phyloP scores from a whole-genome alignment of 2,888 invertebrate species.

The Creontiades dilutus region DNA sequence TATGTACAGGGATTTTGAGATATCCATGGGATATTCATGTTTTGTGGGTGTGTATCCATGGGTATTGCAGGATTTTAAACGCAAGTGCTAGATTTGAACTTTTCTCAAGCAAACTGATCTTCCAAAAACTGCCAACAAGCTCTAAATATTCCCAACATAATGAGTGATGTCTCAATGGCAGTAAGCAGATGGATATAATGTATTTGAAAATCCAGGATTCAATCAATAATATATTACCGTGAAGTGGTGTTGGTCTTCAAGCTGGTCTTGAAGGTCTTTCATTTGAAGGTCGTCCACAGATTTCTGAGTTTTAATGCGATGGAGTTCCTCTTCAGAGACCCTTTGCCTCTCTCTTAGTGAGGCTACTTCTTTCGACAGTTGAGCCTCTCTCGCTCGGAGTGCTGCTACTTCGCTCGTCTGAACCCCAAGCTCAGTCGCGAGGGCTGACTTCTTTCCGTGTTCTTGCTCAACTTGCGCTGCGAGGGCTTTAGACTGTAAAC shows the following conservation, averaged over 20 bases:
- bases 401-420: constrained; percentile 86
- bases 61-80: too few species aligned
- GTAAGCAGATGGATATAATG: too few species aligned
- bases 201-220: too few species aligned
- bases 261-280: constrained; percentile 95
- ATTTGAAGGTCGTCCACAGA: constrained; percentile 86
- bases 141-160: too few species aligned
- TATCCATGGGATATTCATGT: too few species aligned
- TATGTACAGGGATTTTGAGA: too few species aligned
- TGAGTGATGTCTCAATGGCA: too few species aligned
- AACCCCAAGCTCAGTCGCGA: constrained; percentile 89
- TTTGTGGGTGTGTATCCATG: too few species aligned
- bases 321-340: constrained; percentile 87
- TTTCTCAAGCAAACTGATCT: too few species aligned
- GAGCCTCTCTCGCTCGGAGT: constrained; percentile 86
- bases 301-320: constrained; percentile 85
- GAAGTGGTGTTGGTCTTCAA: constrained; percentile 98
- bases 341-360: constrained; percentile 85
- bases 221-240: constrained; percentile 81
- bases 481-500: constrained; percentile 85
- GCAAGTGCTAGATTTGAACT: too few species aligned
- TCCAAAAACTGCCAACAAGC: too few species aligned
- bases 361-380: constrained; percentile 84
- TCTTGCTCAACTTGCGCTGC: constrained; percentile 95
- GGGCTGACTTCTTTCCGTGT: constrained; percentile 88